phyloP scores from a whole-genome alignment of 2,888 invertebrate species.

The Cheilosia impressa region DNA sequence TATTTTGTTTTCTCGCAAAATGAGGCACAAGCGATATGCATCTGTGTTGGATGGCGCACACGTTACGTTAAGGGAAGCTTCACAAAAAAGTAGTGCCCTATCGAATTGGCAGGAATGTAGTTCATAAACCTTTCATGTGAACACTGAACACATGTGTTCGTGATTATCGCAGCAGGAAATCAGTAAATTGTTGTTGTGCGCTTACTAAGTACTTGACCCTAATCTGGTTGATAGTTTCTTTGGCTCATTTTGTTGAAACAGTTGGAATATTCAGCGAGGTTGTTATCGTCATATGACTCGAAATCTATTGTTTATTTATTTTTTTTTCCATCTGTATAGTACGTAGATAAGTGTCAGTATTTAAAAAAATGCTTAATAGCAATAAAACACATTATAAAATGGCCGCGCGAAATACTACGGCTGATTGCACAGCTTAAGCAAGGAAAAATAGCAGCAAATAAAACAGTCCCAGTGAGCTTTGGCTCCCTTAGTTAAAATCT shows the following conservation, averaged over 20 bases:
- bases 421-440: no score
- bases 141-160: not conserved
- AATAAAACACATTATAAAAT: no score
- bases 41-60: conserved; percentile 2
- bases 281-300: not conserved
- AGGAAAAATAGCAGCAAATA: no score
- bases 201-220: conserved; percentile 18
- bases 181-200: conserved; percentile 7
- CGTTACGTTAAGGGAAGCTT: conserved; percentile 2
- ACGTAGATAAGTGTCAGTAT: no score
- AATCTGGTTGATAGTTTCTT: conserved; percentile 18
- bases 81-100: not conserved
- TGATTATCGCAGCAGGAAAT: conserved; percentile 18
- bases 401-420: no score
- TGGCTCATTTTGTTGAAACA: conserved; percentile 11
- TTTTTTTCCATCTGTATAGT: no score
- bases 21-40: not conserved
- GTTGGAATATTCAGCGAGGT: conserved; percentile 4
- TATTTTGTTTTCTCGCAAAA: not conserved
- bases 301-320: not conserved
- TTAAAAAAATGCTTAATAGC: no score
- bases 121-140: conserved; percentile 3
- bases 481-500: no score
- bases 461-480: no score
- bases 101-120: not conserved